A percentile compares a stretch with the other conserved stretches of the same genome.
phyloP scores from a whole-genome alignment of 2,797 vertebrate species.

The Aphelocoma californica region DNA sequence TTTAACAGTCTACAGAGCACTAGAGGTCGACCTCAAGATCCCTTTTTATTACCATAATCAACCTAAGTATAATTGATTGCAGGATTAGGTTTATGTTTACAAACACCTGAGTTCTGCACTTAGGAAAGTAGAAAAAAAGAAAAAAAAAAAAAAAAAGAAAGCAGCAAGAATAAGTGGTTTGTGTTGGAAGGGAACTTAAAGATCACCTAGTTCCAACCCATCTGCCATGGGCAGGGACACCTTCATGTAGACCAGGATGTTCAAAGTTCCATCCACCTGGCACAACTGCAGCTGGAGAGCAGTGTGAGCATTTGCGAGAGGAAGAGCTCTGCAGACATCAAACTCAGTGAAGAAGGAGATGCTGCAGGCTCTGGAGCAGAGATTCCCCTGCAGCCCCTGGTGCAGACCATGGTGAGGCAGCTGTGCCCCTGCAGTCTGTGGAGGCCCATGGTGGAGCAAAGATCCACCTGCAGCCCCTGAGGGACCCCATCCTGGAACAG shows the following conservation, averaged over 20 bases:
- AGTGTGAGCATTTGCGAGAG: neutral
- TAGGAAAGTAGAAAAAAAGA: neutral
- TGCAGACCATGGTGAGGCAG: neutral
- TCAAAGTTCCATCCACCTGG: neutral
- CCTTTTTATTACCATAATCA: neutral
- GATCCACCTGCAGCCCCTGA: neutral
- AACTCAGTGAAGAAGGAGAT: neutral
- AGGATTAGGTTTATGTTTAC: neutral
- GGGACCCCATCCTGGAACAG: neutral
- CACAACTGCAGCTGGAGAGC: neutral
- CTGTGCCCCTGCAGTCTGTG: neutral
- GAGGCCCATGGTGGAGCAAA: neutral
- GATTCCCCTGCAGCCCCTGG: neutral
- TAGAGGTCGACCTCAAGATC: neutral
- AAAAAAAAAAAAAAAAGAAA: too few species aligned
- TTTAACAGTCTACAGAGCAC: neutral
- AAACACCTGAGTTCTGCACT: neutral
- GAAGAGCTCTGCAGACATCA: neutral
- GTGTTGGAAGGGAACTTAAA: neutral
- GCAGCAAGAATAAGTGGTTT: neutral
- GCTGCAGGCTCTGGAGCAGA: neutral
- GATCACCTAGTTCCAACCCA: neutral
- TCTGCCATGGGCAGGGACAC: neutral
- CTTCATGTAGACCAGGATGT: neutral
- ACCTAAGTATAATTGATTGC: neutral